Evolutionary conservation across 2,888 invertebrate species (phyloP), one percentile per base, ranked within the genome.

Genomic region (Malthinus flaveolus): DNA sequence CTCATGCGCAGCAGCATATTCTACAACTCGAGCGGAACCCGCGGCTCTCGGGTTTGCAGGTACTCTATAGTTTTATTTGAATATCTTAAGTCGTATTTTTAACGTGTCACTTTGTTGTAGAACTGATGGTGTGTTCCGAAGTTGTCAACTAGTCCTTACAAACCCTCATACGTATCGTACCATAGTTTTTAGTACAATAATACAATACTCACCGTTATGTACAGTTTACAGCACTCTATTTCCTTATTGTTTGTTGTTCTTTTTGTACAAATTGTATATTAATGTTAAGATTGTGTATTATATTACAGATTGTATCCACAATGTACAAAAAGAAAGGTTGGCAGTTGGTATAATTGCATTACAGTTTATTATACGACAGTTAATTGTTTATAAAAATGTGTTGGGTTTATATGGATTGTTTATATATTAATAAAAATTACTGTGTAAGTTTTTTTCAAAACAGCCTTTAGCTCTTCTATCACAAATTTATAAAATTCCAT

Each of bases 1-100:
- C 90, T 72, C 90, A 92, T 72, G 93, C 93, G 62, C 91, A 91
- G 74, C 89, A 88, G 75, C 88, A 88, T 73, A 90, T 93, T 76
- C 85, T 91, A 81, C 91, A 92, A 79, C 81, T 93, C 53, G 92
- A 93, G 73, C 81, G 87, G 80, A 87, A 84, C 81, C 84, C 87
- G 73, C 86, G 85, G 80, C 84, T 87, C 80, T 86, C 86, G 66
- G 83, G 85, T 78, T 83, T 87, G 75, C 87, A 88, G 87, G 87
- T 48, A 48, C 36, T 32, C 10, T 1, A 7, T 32, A 48, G 13
- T 45, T 45, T n/a, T 12, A 45, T 11, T 8, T 1, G 32, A 45
- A 39, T 15, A 39, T 39, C 15, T 10, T 12, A 48, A 48, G 10
- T 48, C 12, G 13, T 44, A 42, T 62, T 62, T 49, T 56, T 58